Percentiles rank a stretch among this genome's conserved stretches.
Conservation (phyloP, 1,140 invertebrate genomes). For the Samia ricini region DNA sequence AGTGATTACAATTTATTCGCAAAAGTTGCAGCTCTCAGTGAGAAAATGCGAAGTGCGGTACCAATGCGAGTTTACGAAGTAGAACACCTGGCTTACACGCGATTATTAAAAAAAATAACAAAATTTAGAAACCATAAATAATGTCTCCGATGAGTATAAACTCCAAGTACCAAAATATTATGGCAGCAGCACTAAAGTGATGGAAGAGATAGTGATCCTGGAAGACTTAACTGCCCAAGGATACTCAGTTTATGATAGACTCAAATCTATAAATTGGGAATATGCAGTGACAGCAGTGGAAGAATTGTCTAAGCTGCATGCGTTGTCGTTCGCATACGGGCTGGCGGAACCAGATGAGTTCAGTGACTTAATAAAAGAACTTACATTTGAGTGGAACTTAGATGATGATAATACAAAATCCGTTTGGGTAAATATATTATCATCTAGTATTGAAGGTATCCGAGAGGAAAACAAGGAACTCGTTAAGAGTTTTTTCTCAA, state of each 20-base stretch:
- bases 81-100: conserved; percentile 43
- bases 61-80: conserved; percentile 32
- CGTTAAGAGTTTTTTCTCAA: conserved; percentile 6
- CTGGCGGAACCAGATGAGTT: conserved; percentile 24
- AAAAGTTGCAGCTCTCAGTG: conserved; percentile 41
- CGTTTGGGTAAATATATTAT: not conserved
- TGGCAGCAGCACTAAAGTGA: conserved; percentile 4
- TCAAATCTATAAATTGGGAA: conserved; percentile 22
- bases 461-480: conserved; percentile 12
- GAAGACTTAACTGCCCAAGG: conserved; percentile 22
- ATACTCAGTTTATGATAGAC: conserved; percentile 16
- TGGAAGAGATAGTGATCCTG: conserved; percentile 24
- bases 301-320: conserved; percentile 32
- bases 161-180: conserved; percentile 24
- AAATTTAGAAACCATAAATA: conserved; percentile 34
- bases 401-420: not conserved
- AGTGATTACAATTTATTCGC: conserved; percentile 43
- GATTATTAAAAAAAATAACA: conserved; percentile 36
- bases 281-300: conserved; percentile 20
- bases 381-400: conserved; percentile 2
- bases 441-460: not conserved
- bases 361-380: not conserved
- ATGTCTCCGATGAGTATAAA: conserved; percentile 32
- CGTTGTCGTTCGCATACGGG: conserved; percentile 25
- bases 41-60: conserved; percentile 30